Conservation (phyloP, 2,888 invertebrate species). For the Lampropteryx suffumata region DNA sequence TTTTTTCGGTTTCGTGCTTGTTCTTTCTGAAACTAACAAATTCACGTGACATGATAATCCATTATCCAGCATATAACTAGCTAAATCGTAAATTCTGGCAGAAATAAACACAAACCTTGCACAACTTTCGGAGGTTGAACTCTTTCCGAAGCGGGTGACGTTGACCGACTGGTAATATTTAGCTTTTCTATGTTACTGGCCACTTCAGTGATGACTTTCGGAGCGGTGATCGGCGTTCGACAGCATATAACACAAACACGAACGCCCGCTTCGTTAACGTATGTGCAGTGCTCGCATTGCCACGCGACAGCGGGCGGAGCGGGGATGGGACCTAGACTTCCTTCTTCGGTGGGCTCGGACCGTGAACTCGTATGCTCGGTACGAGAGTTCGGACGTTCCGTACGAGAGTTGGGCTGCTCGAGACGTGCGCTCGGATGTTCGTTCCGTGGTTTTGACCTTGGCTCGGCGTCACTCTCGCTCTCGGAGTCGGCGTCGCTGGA, state of each 20-base stretch:
- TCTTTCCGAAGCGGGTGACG: slow-evolving; percentile 19
- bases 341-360: slow-evolving; percentile 40
- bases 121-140: slow-evolving; percentile 48
- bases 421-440: slow-evolving; percentile 7
- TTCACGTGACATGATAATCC: no score
- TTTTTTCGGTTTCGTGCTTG: slow-evolving; percentile 54
- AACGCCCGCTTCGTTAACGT: slow-evolving; percentile 90
- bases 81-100: not conserved
- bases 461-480: slow-evolving; percentile 63
- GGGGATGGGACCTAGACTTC: slow-evolving; percentile 68
- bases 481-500: slow-evolving; percentile 86
- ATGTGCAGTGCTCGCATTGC: slow-evolving; percentile 96
- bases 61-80: no score
- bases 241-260: slow-evolving; percentile 94
- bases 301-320: slow-evolving; percentile 85
- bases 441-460: slow-evolving; percentile 21
- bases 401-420: slow-evolving; percentile 3
- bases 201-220: slow-evolving; percentile 45
- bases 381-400: slow-evolving; percentile 12
- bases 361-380: slow-evolving; percentile 8
- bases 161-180: slow-evolving; percentile 34
- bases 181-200: slow-evolving; percentile 39
- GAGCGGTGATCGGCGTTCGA: slow-evolving; percentile 86
- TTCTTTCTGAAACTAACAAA: slow-evolving; percentile 40
- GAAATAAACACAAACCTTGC: slow-evolving; percentile 78